Percentiles rank a stretch among this genome's conserved stretches.
These are phyloP conservation scores for Hylaea fasciaria DNA, from an alignment of 2,888 invertebrate genomes.

Conservation along the genomic window DNA sequence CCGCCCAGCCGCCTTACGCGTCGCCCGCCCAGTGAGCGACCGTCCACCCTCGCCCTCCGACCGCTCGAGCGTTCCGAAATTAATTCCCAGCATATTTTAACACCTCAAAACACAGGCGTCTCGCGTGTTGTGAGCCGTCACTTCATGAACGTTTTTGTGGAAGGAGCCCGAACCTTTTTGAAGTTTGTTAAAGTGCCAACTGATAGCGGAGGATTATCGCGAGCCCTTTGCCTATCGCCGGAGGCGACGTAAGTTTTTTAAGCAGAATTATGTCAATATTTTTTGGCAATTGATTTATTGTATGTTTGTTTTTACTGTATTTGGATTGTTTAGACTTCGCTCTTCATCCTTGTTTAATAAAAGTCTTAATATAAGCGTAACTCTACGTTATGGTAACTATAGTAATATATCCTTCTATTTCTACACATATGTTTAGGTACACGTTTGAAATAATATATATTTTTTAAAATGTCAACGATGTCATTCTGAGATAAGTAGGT, in stretches of 20 bases:
- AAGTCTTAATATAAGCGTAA: too few species aligned
- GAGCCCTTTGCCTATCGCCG: slow-evolving; percentile 58
- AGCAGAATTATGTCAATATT: slow-evolving; percentile 40
- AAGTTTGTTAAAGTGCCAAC: slow-evolving; percentile 64
- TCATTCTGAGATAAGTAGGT: too few species aligned
- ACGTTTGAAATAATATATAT: too few species aligned
- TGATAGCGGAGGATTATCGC: slow-evolving; percentile 58
- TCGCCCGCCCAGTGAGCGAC: slow-evolving; percentile 52
- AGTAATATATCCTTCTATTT: too few species aligned
- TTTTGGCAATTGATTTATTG: slow-evolving; percentile 1
- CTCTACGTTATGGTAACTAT: too few species aligned
- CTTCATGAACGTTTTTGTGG: slow-evolving; percentile 43
- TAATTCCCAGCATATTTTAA: slow-evolving; percentile 40
- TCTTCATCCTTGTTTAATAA: too few species aligned
- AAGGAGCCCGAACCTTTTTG: slow-evolving; percentile 46
- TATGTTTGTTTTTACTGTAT: slow-evolving; percentile 32
- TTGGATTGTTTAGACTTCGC: slow-evolving; percentile 19
- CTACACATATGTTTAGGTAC: too few species aligned
- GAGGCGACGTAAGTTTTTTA: slow-evolving; percentile 70
- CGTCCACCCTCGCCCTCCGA: slow-evolving; percentile 50
- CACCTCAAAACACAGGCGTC: slow-evolving; percentile 38
- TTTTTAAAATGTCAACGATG: too few species aligned
- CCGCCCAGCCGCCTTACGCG: slow-evolving; percentile 80
- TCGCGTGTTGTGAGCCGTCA: slow-evolving; percentile 35
- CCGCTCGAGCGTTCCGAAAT: slow-evolving; percentile 52